Percentiles rank a stretch among this genome's conserved stretches.
These are phyloP conservation scores for Marcusenius ussheri DNA, from an alignment of 2,113 vertebrate species.

Conservation along the genomic window DNA sequence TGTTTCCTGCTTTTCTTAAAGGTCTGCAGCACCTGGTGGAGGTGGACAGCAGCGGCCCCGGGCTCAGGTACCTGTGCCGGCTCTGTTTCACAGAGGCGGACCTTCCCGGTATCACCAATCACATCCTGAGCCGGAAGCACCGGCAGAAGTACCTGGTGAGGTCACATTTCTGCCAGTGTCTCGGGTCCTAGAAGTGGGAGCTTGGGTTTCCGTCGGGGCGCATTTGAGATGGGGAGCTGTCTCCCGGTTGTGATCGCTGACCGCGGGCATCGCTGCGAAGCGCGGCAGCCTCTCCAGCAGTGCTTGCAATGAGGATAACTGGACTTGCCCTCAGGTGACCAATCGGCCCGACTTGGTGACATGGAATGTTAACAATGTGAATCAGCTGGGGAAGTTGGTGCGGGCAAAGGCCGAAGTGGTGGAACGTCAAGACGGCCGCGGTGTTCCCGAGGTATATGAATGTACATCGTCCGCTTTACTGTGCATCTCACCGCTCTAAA, in stretches of 20 bases:
- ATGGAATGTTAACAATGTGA: constrained; percentile 42
- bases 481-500: background rate
- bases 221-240: background rate
- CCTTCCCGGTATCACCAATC: constrained; percentile 48
- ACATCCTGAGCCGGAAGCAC: constrained; percentile 63
- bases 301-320: background rate
- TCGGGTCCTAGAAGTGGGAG: background rate
- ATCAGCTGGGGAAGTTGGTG: constrained; percentile 18
- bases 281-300: background rate
- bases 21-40: constrained; percentile 53
- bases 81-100: constrained; percentile 44
- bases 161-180: background rate
- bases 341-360: constrained; percentile 59
- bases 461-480: background rate
- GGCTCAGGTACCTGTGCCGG: constrained; percentile 48
- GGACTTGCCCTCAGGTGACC: constrained; percentile 39
- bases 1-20: constrained; percentile 24
- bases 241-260: background rate
- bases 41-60: constrained; percentile 9
- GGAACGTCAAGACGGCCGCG: constrained; percentile 57
- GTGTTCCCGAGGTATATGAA: constrained; percentile 43
- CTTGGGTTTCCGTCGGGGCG: background rate
- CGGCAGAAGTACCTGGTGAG: constrained; percentile 64
- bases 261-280: background rate
- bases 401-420: constrained; percentile 21